Evolutionary conservation across 2,888 invertebrate genomes (phyloP).

Genomic region (Tillus elongatus): DNA sequence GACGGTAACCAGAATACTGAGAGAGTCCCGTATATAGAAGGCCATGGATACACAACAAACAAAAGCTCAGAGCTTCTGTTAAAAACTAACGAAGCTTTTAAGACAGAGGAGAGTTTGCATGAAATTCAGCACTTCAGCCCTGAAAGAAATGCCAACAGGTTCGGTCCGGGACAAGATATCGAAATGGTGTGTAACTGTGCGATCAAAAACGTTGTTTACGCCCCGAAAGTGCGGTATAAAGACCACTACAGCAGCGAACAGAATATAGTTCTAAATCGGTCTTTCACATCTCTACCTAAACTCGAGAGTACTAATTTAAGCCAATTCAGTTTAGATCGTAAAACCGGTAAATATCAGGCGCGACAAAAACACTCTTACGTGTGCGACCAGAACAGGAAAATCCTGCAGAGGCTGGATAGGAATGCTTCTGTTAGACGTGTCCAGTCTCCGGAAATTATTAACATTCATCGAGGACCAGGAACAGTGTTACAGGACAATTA

Average conservation of each 20-base stretch:
- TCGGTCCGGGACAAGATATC: constrained; percentile 29
- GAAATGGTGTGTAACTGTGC: constrained; percentile 37
- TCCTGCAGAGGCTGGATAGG: constrained; percentile 36
- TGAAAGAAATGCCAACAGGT: constrained; percentile 31
- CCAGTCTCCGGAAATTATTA: constrained; percentile 39
- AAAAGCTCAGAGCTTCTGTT: constrained; percentile 34
- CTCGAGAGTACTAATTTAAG: constrained; percentile 32
- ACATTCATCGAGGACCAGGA: constrained; percentile 35
- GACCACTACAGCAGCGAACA: constrained; percentile 31
- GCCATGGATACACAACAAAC: constrained; percentile 25
- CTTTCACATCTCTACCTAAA: constrained; percentile 33
- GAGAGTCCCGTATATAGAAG: constrained; percentile 20
- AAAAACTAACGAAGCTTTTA: constrained; percentile 24
- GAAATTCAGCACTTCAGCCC: constrained; percentile 27
- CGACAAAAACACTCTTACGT: constrained; percentile 39
- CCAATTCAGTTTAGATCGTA: constrained; percentile 45
- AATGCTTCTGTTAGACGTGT: constrained; percentile 26
- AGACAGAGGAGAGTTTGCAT: constrained; percentile 23
- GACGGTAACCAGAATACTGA: constrained; percentile 29
- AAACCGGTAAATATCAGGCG: constrained; percentile 21
- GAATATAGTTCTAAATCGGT: constrained; percentile 30
- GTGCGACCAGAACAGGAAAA: constrained; percentile 45
- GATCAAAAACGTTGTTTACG: constrained; percentile 25
- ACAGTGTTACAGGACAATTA: constrained; percentile 31
- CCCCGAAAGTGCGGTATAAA: constrained; percentile 26